A percentile compares a stretch with the other conserved stretches of the same genome.
Evolutionary conservation across 2,888 invertebrate genomes (phyloP).

Genomic region (Crematogaster levior): DNA sequence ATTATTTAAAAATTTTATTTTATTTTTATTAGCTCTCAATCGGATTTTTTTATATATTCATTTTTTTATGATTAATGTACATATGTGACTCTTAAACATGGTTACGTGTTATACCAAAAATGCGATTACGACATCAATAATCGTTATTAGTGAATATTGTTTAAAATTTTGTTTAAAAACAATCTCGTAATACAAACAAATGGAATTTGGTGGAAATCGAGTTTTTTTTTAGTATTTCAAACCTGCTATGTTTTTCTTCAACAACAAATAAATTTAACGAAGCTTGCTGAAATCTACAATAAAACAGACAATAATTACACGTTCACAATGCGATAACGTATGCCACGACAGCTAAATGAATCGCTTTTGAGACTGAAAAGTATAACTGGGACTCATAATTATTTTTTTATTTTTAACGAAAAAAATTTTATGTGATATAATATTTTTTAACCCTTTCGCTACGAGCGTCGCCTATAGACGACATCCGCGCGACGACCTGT

Average conservation of each 20-base stretch:
- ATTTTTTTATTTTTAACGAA: neutral
- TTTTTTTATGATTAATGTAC: neutral
- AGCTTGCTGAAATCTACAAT: conserved; percentile 32
- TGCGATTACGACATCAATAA: neutral
- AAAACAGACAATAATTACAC: neutral
- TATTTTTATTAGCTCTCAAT: neutral
- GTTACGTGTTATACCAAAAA: neutral
- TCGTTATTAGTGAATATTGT: neutral
- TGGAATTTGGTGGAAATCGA: neutral
- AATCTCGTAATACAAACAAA: neutral
- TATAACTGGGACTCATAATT: neutral
- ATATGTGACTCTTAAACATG: neutral
- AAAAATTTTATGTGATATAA: neutral
- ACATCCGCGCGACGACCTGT: no score
- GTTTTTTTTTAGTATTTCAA: no score
- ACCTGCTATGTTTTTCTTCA: neutral
- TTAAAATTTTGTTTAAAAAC: neutral
- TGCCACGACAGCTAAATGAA: neutral
- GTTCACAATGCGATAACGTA: neutral
- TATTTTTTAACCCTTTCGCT: no score
- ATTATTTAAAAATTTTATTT: neutral
- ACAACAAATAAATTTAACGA: conserved; percentile 38
- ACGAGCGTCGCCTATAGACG: no score
- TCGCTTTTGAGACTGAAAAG: neutral
- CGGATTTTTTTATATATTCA: neutral